Base-by-base conservation (phyloP, 2,797 vertebrate species). In the Numenius phaeopus region DNA sequence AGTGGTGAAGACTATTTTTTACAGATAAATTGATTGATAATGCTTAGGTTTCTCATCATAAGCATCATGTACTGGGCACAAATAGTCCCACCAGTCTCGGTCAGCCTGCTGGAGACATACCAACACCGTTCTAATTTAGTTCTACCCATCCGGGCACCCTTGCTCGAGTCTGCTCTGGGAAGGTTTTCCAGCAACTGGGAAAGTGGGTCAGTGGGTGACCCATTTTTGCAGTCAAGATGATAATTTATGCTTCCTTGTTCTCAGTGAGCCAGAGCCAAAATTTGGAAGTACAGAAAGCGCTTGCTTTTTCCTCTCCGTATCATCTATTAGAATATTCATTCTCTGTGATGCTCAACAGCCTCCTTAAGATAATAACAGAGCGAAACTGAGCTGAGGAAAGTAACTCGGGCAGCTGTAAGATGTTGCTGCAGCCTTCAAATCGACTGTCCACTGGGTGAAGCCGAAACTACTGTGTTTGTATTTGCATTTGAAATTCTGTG, bases 131-230 rank as follows among this genome's bases (percentile, higher is more conserved):
- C 30, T 71, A 40, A 57, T 5, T 62, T 75, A 37, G 7, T 76
- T 88, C 83, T 83, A 13, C 42, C 26, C 14, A 14, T 85, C 24
- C 49, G 16, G 34, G 70, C 58, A 65, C 62, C 30, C 61, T 85
- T 50, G 39, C 40, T 89, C 0, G 5, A 94, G 81, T 69, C 73
- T 77, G 32, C 62, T 94, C 32, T n/a, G 52, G 75, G 64, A 92
- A 80, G 34, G 32, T 69, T 94, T 94, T 77, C 62, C 55, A 85
- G 80, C 70, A 75, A 11, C 17, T 83, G 67, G 37, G 34, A 77
- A 95, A 91, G 46, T 77, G 83, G 83, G 87, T 71, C 72, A 97
- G 61, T 79, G 27, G 81, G 86, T 94, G 66, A 95, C 69, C 82
- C 40, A 7, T 61, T 58, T 95, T 37, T 84, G 57, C 50, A 91